Evolutionary conservation across 2,113 vertebrate species (phyloP), one percentile per base, ranked within the genome.

Genomic region (Fulica atra): DNA sequence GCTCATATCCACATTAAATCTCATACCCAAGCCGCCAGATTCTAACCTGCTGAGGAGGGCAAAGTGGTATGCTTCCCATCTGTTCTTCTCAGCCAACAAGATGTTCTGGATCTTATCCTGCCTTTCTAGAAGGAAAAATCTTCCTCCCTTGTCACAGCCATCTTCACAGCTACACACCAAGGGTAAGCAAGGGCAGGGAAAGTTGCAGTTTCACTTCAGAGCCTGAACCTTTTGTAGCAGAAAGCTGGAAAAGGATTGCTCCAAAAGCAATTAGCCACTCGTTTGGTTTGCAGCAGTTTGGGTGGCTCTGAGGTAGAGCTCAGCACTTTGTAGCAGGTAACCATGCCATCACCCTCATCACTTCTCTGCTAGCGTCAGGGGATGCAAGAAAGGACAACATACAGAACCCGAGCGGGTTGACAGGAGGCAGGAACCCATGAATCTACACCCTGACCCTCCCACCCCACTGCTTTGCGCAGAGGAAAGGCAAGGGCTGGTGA

Each of bases 1-100:
- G 97, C 97, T 98, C 89, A 97, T 95, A 86, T 40, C 40, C 68
- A 91, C 88, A 95, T 96, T 95, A 95, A 97, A 88, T 78, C 86
- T 96, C 84, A 78, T 40, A 87, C 33, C 81, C 70, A 79, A 96
- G 53, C 80, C 33, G 25, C 48, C 93, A 96, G 92, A 95, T 87
- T 95, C 81, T 87, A 96, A 97, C 85, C 93, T 97, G 95, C 91
- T 95, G 96, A 93, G 88, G 65, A 92, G 74, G 78, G 77, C 86
- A 87, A 73, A 79, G 91, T 23, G 5, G 65, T 53, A 28, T 85
- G 86, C 42, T 92, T 92, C 92, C 94, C 96, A 97, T 97, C 96
- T 97, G 87, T 81, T 97, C 89, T 81, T 33, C 48, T 80, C 53
- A 86, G 51, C 66, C 91, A 91, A 73, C 83, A 88, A 95, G 93